A percentile compares a stretch with the other conserved stretches of the same genome.
phyloP scores from a whole-genome alignment of 2,113 vertebrate species.

The Forbesichthys agassizii region DNA sequence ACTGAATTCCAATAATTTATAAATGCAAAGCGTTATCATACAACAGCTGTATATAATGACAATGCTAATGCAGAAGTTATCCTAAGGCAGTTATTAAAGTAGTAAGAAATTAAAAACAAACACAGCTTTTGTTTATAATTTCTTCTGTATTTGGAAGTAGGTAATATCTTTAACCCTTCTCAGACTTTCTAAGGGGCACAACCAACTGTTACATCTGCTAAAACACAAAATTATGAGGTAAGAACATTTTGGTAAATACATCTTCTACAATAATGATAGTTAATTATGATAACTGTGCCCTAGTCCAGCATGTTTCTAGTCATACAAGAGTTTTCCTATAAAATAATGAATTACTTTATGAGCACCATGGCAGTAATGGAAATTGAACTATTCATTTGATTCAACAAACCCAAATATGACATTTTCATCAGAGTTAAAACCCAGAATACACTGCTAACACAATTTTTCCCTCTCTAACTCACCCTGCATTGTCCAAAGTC shows the following conservation, averaged over 20 bases:
- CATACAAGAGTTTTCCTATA: constrained; percentile 42
- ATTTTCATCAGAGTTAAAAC: not conserved
- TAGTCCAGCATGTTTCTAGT: constrained; percentile 30
- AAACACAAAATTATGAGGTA: constrained; percentile 62
- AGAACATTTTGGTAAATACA: constrained; percentile 49
- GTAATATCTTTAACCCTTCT: constrained; percentile 46
- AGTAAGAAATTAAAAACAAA: constrained; percentile 36
- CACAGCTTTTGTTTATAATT: constrained; percentile 22
- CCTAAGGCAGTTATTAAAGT: constrained; percentile 49
- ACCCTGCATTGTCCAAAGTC: constrained; percentile 1
- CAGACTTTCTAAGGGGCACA: constrained; percentile 52
- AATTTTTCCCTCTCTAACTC: not conserved
- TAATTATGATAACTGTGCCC: constrained; percentile 37
- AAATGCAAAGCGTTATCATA: constrained; percentile 56
- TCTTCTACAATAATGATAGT: constrained; percentile 59
- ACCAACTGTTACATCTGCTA: constrained; percentile 64
- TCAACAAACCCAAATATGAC: not conserved
- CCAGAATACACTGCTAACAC: not conserved
- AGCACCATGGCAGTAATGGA: constrained; percentile 56
- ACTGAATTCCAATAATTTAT: constrained; percentile 44
- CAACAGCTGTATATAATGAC: constrained; percentile 44
- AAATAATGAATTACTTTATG: constrained; percentile 19
- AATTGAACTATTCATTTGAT: constrained; percentile 1
- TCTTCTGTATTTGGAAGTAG: constrained; percentile 23
- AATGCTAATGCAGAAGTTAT: constrained; percentile 55